Conservation (phyloP, 2,888 invertebrate species). For the Aspidapion aeneum region DNA sequence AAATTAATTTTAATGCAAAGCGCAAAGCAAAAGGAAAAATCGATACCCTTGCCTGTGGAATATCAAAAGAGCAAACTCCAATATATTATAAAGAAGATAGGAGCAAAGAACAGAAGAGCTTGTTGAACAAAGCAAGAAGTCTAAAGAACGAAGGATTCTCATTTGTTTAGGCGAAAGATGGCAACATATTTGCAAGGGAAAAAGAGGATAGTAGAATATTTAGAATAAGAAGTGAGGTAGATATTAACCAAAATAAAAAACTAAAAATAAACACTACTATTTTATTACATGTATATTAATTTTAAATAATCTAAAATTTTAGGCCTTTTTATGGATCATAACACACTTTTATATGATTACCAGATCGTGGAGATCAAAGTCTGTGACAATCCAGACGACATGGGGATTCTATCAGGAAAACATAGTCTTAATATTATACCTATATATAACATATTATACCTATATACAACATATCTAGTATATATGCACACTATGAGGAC, state of each 20-base stretch:
- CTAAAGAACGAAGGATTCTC: not conserved
- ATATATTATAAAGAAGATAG: not conserved
- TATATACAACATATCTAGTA: not conserved
- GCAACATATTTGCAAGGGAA: not conserved
- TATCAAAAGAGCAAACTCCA: not conserved
- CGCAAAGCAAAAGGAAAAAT: not conserved
- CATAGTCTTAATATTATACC: not conserved
- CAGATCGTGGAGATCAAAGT: not conserved
- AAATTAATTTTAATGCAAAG: not conserved
- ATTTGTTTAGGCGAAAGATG: not conserved
- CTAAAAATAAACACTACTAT: not conserved
- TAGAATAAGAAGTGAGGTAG: not conserved
- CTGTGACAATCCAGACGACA: not conserved
- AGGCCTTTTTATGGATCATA: not conserved
- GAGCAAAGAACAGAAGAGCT: not conserved
- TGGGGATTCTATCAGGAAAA: not conserved
- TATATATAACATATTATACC: too few species aligned
- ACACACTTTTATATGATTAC: not conserved
- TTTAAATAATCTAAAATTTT: not conserved
- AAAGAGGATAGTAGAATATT: not conserved
- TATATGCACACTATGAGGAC: not conserved
- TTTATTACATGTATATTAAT: not conserved
- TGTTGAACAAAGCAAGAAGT: not conserved
- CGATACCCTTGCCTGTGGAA: not conserved
- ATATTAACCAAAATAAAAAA: not conserved